These are phyloP conservation scores for Apostichopus parvimensis DNA, from an alignment of 35 echinoderm and acorn worm species.

Conservation along the genomic window DNA sequence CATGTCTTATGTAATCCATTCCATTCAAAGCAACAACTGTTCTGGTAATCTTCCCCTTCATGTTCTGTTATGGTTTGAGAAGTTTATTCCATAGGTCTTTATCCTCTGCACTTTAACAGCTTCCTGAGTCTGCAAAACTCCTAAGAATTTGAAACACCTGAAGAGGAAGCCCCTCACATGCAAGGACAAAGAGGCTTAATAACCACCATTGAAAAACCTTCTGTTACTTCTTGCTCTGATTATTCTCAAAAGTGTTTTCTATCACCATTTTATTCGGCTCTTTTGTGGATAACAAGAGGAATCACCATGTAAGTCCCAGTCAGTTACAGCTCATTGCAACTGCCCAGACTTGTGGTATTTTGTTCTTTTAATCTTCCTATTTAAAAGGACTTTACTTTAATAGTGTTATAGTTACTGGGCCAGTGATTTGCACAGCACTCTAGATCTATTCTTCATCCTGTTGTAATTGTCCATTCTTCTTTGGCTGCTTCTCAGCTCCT, in stretches of 20 bases:
- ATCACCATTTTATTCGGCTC: background rate
- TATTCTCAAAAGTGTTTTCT: background rate
- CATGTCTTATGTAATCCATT: too few relatives aligned
- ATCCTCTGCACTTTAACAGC: background rate
- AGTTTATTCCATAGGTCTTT: conserved; percentile 17
- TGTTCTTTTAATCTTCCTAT: conserved; percentile 16
- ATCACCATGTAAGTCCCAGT: background rate
- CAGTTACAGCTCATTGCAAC: background rate
- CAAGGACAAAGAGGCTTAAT: conserved; percentile 20
- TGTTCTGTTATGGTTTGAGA: background rate
- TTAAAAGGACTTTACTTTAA: background rate
- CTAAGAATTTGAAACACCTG: background rate
- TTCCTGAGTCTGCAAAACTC: too few relatives aligned
- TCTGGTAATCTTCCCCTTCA: background rate
- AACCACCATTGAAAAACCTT: background rate
- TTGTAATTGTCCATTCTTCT: conserved; percentile 30
- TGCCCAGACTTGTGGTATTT: conserved; percentile 19
- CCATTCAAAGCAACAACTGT: too few relatives aligned
- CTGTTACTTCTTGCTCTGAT: background rate
- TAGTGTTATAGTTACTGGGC: background rate
- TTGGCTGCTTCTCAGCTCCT: background rate
- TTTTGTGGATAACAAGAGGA: background rate
- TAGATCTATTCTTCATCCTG: conserved; percentile 15
- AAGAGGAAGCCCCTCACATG: conserved; percentile 22
- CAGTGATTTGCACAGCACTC: conserved; percentile 18